Evolutionary conservation across 2,797 vertebrate species (phyloP).

Genomic region (Nyctibius grandis): DNA sequence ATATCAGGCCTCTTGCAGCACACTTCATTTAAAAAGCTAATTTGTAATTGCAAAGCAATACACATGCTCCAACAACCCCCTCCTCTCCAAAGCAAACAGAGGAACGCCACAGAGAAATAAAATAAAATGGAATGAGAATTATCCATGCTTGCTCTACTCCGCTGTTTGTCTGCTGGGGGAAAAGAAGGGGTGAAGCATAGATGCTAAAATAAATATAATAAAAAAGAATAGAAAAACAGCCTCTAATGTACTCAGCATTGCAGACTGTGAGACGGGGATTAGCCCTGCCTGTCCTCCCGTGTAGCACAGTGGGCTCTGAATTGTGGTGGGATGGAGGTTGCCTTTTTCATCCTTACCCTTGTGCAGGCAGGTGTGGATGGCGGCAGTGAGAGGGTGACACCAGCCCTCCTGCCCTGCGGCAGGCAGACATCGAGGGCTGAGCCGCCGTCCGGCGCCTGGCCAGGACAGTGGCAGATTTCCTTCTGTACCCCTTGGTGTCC

Average conservation of each 20-base stretch:
- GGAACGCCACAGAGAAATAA: conserved; percentile 44
- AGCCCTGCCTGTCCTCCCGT: background rate
- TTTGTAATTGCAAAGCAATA: conserved; percentile 63
- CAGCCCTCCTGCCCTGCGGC: background rate
- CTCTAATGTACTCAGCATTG: background rate
- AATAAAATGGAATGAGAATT: conserved; percentile 53
- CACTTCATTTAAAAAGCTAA: conserved; percentile 68
- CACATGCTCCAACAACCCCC: conserved; percentile 52
- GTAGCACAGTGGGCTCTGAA: background rate
- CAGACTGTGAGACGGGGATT: background rate
- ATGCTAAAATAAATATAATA: conserved; percentile 13
- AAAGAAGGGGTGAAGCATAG: conserved; percentile 3
- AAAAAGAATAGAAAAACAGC: background rate
- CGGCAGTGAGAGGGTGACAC: background rate
- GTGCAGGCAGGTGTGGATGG: background rate
- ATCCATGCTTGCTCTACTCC: conserved; percentile 17
- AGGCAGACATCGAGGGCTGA: background rate
- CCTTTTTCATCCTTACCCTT: background rate
- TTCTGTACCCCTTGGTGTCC: background rate
- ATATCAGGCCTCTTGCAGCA: conserved; percentile 56
- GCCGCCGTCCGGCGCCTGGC: rapidly evolving
- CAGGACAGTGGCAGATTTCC: rapidly evolving
- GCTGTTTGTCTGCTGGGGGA: background rate
- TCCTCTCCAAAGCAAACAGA: conserved; percentile 60
- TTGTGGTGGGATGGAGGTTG: background rate